Percentiles rank a stretch among this genome's conserved stretches.
These are phyloP conservation scores for Drosophila triauraria DNA, from an alignment of 1,140 invertebrate genomes.

Conservation along the genomic window DNA sequence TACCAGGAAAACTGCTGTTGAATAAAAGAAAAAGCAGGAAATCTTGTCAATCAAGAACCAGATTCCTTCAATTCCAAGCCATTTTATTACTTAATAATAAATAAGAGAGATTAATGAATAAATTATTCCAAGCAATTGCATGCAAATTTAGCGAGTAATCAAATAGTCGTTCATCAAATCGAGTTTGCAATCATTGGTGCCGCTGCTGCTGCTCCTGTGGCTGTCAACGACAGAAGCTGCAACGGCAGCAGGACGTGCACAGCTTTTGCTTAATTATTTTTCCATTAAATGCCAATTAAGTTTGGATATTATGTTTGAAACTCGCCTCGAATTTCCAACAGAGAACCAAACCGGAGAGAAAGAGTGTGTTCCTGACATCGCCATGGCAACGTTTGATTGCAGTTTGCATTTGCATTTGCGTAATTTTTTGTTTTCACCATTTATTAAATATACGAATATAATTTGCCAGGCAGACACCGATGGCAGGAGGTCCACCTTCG, in stretches of 20 bases:
- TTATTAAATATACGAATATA: conserved; percentile 38
- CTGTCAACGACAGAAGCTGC: conserved; percentile 38
- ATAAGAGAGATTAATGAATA: not conserved
- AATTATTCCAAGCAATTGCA: not conserved
- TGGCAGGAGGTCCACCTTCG: not conserved
- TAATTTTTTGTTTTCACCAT: conserved; percentile 27
- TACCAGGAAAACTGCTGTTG: not conserved
- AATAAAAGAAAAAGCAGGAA: not conserved
- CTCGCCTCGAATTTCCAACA: conserved; percentile 19
- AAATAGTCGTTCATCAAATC: conserved; percentile 18
- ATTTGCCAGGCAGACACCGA: conserved; percentile 34
- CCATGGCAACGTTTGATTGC: conserved; percentile 57
- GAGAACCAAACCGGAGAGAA: not conserved
- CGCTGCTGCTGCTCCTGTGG: conserved; percentile 9
- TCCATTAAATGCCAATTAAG: conserved; percentile 72
- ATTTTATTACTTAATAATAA: not conserved
- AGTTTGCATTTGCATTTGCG: conserved; percentile 37
- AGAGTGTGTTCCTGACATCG: conserved; percentile 1
- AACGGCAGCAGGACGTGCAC: conserved; percentile 12
- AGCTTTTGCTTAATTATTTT: conserved; percentile 67
- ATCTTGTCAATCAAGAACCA: conserved; percentile 2
- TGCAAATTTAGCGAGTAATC: conserved; percentile 16
- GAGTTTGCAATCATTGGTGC: not conserved
- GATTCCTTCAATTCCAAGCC: not conserved
- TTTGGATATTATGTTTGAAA: conserved; percentile 50